Base-by-base conservation (phyloP, 2,113 vertebrate genomes). In the Ascaphus truei region DNA sequence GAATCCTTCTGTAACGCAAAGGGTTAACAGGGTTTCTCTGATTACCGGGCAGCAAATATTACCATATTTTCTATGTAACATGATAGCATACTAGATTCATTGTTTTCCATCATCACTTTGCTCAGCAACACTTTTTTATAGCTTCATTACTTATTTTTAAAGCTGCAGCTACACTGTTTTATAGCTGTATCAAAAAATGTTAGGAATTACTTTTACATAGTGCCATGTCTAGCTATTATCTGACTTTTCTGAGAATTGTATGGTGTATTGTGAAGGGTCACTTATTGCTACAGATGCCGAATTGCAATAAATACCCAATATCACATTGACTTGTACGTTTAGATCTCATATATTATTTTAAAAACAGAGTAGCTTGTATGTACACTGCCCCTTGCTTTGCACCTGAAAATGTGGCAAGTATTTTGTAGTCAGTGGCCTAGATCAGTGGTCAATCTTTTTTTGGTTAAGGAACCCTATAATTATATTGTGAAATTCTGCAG, bases 111-210 rank as follows among this genome's bases (percentile, higher is more conserved):
- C 66, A 60, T 33, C 50, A 36, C 33, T 58, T 48, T 59, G 53
- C 55, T 60, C 20, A 22, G 39, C 36, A 60, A 69, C 66, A 69
- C 66, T 25, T 69, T 58, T 57, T 68, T 68, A 69, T 69, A 33
- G 45, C 30, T 69, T 60, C 56, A 60, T 69, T 69, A 69, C 55
- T 51, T 69, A 50, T 60, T 60, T 69, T 51, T 60, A 60, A 59
- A 59, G 34, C 66, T 27, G 36, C 29, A 33, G 53, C 52, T 58
- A 33, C 55, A 16, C 66, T 18, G 31, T 69, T 69, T 69, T 69
- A 69, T 60, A 59, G 63, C 30, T 59, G 55, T 60, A n/a, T 57
- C 31, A 43, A 59, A 45, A 69, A 48, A 7, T 60, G 66, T 45
- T 47, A 55, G 58, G 65, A 58, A 68, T 58, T 68, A 34, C 53